These are phyloP conservation scores for Buphagus erythrorhynchus DNA, from an alignment of 2,797 vertebrate species.

Conservation along the genomic window DNA sequence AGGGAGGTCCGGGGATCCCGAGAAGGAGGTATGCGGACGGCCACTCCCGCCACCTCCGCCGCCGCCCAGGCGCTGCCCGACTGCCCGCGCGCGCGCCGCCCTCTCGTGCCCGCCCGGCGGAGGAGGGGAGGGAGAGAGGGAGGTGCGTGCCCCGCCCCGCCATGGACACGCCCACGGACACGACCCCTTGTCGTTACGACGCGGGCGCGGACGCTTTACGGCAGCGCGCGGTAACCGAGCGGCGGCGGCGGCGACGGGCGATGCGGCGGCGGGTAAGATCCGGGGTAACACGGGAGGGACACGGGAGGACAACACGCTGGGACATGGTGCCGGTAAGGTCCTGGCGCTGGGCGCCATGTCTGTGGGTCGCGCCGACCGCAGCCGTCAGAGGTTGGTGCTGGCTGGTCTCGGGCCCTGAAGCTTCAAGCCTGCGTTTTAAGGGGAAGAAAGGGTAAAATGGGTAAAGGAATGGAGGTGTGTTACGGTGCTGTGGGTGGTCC, in stretches of 20 bases:
- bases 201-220: conserved; percentile 1
- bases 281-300: background rate
- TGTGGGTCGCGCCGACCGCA: background rate
- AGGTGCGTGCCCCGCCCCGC: background rate
- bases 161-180: rapidly evolving
- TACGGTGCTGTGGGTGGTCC: background rate
- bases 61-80: background rate
- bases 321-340: rapidly evolving
- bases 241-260: background rate
- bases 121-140: background rate
- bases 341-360: no score
- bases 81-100: background rate
- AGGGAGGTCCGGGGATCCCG: background rate
- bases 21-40: background rate
- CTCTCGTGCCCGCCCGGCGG: background rate
- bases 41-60: background rate
- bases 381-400: background rate
- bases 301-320: rapidly evolving
- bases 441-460: background rate
- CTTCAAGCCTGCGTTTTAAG: background rate
- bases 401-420: background rate
- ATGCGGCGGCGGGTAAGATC: background rate
- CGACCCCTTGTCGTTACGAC: background rate
- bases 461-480: background rate
- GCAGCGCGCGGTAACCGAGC: background rate